phyloP scores from a whole-genome alignment of 2,797 vertebrate species.

The Schizopygopsis pylzovi region DNA sequence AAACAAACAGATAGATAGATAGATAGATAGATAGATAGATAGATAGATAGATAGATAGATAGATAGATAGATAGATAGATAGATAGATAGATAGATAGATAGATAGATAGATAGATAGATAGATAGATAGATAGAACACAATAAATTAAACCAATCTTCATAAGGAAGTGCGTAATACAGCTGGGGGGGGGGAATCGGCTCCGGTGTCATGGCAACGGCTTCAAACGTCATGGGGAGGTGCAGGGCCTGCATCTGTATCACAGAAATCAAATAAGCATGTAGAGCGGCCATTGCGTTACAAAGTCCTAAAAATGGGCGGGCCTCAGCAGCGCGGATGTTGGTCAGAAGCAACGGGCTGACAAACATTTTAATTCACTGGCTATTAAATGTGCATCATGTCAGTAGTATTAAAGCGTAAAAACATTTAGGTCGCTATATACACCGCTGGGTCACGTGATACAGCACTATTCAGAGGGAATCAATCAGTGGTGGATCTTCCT shows the following conservation, averaged over 20 bases:
- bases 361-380: background rate
- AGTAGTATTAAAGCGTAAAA: background rate
- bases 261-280: background rate
- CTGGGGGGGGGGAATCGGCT: constrained; percentile 33
- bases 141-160: constrained; percentile 12
- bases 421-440: background rate
- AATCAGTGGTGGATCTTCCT: background rate
- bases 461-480: background rate
- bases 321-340: background rate
- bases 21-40: background rate
- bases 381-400: background rate
- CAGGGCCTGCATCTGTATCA: constrained; percentile 40
- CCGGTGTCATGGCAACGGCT: constrained; percentile 65
- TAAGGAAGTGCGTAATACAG: constrained; percentile 58
- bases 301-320: background rate
- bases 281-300: background rate
- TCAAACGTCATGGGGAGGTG: constrained; percentile 59
- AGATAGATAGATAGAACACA: background rate
- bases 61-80: background rate
- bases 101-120: background rate
- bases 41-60: background rate
- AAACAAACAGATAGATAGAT: background rate
- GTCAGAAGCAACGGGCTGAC: background rate
- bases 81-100: background rate
- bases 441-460: background rate